These are phyloP conservation scores for Heterocephalus glaber DNA, from an alignment of 2,113 vertebrate species.

Conservation along the genomic window DNA sequence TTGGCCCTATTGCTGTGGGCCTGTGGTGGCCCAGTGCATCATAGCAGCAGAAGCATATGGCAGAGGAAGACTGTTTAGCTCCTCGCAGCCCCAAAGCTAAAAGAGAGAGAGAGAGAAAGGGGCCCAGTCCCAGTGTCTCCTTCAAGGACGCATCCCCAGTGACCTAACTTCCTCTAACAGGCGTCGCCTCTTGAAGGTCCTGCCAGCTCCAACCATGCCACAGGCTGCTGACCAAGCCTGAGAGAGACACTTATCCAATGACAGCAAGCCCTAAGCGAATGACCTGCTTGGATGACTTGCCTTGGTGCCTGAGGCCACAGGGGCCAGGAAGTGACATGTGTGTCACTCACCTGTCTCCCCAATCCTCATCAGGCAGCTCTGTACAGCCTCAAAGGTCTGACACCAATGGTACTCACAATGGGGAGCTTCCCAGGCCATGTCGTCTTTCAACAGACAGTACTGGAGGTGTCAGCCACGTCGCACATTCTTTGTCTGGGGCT, in stretches of 20 bases:
- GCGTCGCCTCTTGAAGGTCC: background rate
- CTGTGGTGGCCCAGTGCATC: background rate
- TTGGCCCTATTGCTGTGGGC: background rate
- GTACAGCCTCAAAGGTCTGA: background rate
- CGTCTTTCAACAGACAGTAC: background rate
- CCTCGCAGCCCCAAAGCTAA: background rate
- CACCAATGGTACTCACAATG: accelerated
- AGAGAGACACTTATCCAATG: background rate
- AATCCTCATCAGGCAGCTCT: background rate
- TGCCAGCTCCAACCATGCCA: background rate
- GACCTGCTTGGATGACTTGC: too few relatives aligned
- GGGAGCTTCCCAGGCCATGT: background rate
- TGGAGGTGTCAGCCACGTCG: accelerated
- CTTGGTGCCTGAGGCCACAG: background rate
- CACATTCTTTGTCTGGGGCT: background rate
- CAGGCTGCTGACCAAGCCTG: background rate
- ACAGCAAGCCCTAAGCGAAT: background rate
- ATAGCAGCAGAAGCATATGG: background rate
- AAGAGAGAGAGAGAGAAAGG: too few relatives aligned
- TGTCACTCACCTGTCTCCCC: background rate
- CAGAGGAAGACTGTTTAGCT: background rate
- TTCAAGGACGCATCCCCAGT: too few relatives aligned
- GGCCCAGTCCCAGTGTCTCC: too few relatives aligned
- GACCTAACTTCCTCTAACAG: too few relatives aligned
- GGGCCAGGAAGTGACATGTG: accelerated